Evolutionary conservation across 1,140 invertebrate genomes (phyloP).

Genomic region (Drosophila pandora): DNA sequence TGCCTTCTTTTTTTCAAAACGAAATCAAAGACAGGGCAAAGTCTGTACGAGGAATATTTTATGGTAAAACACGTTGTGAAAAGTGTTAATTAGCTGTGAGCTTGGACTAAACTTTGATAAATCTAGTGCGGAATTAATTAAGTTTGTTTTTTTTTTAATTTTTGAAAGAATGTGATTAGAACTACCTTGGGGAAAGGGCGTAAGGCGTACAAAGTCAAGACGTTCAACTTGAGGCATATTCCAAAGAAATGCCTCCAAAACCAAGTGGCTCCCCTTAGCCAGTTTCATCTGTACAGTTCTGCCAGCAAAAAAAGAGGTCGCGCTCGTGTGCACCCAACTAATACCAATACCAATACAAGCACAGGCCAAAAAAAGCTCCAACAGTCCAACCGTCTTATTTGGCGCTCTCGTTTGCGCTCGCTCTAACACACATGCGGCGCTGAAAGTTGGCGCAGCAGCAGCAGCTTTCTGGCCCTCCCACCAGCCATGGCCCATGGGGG

Average conservation of each 20-base stretch:
- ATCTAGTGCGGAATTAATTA: neutral
- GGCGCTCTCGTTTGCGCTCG: slow-evolving; percentile 76
- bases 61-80: slow-evolving; percentile 5
- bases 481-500: neutral
- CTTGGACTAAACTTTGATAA: neutral
- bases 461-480: slow-evolving; percentile 48
- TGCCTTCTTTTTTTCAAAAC: too few relatives aligned
- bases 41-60: neutral
- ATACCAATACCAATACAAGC: slow-evolving; percentile 1
- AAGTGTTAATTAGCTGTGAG: neutral
- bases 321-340: slow-evolving; percentile 76
- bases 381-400: slow-evolving; percentile 49
- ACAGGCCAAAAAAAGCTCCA: slow-evolving; percentile 36
- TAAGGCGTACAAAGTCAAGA: neutral
- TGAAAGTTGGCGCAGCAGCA: slow-evolving; percentile 58
- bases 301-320: slow-evolving; percentile 67
- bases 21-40: neutral
- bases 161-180: too few relatives aligned
- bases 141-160: neutral
- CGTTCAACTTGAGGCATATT: neutral
- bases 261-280: slow-evolving; percentile 35
- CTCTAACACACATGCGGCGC: slow-evolving; percentile 71
- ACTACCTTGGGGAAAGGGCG: too few relatives aligned
- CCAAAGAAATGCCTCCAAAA: neutral
- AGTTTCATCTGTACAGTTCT: slow-evolving; percentile 67